Evolutionary conservation across 2,888 invertebrate species (phyloP).

Genomic region (Agrilus biguttatus): DNA sequence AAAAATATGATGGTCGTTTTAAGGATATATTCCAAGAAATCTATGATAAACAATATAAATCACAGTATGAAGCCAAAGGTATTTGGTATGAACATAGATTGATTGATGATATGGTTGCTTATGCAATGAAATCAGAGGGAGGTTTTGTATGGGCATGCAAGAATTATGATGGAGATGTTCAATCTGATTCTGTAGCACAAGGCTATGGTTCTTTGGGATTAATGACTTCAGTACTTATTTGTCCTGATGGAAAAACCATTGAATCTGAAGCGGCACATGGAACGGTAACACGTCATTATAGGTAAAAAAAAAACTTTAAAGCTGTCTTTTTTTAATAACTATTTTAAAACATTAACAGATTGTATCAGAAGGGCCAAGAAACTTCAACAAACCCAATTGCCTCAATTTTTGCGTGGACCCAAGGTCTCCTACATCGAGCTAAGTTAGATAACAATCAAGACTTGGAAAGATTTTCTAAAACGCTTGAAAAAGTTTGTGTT

Average conservation of each 20-base stretch:
- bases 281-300: constrained; percentile 83
- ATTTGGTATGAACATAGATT: constrained; percentile 98
- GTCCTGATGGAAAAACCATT: constrained; percentile 95
- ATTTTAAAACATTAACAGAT: constrained; percentile 29
- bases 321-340: no score
- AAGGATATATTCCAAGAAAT: constrained; percentile 96
- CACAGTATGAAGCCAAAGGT: constrained; percentile 65
- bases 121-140: constrained; percentile 94
- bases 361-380: constrained; percentile 88
- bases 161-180: constrained; percentile 98
- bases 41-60: constrained; percentile 78
- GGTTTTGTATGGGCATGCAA: constrained; percentile 99
- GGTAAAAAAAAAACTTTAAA: background rate
- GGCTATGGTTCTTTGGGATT: constrained; percentile 91
- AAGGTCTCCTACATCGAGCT: constrained; percentile 85
- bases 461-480: constrained; percentile 67
- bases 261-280: constrained; percentile 98
- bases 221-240: constrained; percentile 95
- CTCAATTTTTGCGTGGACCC: constrained; percentile 97
- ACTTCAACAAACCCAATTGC: constrained; percentile 99
- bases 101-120: constrained; percentile 99
- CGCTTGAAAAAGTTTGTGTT: constrained; percentile 80
- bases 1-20: constrained; percentile 91
- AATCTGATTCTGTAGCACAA: constrained; percentile 96
- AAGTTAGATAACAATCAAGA: constrained; percentile 75